phyloP scores from a whole-genome alignment of 2,113 vertebrate genomes.

The Archilochus colubris region DNA sequence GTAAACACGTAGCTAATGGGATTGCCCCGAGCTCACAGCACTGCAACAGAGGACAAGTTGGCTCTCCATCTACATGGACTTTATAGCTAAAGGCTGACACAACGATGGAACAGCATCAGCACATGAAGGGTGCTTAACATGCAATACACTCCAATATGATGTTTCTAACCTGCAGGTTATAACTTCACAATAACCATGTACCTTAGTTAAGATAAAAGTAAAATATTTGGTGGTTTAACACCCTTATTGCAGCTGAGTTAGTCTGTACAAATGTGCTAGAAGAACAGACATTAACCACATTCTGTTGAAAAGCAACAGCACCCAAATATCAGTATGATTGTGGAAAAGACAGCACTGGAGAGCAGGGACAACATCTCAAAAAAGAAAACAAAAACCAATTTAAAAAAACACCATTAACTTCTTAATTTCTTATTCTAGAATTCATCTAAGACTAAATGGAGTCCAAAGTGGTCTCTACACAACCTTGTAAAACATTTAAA shows the following conservation, averaged over 20 bases:
- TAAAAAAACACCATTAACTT: background rate
- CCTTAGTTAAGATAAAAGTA: background rate
- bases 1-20: background rate
- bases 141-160: background rate
- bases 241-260: background rate
- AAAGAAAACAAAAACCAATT: background rate
- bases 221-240: background rate
- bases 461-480: background rate
- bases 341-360: background rate
- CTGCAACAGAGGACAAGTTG: background rate
- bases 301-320: background rate
- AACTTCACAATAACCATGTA: background rate
- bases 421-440: background rate
- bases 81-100: background rate
- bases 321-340: background rate
- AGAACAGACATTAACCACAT: background rate
- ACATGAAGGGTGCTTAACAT: background rate
- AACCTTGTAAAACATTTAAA: background rate
- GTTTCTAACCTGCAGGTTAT: background rate
- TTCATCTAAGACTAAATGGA: background rate
- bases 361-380: background rate
- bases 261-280: background rate
- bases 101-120: background rate
- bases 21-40: background rate
- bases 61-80: too few species aligned